These are phyloP conservation scores for Harpagus bidentatus DNA, from an alignment of 2,113 vertebrate genomes.

Conservation along the genomic window DNA sequence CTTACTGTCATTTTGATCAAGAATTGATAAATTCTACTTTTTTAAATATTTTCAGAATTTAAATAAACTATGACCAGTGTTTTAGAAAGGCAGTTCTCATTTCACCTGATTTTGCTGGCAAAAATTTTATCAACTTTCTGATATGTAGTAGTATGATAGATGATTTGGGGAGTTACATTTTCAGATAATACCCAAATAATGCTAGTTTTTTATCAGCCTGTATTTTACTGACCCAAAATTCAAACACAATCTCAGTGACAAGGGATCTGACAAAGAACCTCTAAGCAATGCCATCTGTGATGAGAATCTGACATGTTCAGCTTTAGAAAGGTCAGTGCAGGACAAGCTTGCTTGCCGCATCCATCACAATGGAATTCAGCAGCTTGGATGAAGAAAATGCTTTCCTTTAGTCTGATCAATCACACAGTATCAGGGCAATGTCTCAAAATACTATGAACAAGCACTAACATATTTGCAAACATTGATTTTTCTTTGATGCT, in stretches of 20 bases:
- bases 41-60: background rate
- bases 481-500: background rate
- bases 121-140: background rate
- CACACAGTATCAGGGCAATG: background rate
- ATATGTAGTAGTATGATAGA: background rate
- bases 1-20: background rate
- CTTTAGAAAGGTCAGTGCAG: slow-evolving; percentile 23
- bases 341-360: background rate
- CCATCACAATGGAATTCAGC: background rate
- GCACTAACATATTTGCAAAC: background rate
- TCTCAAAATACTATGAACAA: background rate
- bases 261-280: slow-evolving; percentile 12
- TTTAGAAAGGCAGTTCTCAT: background rate
- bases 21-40: background rate
- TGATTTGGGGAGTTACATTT: background rate
- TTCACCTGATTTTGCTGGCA: background rate
- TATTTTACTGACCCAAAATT: background rate
- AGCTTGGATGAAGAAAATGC: background rate
- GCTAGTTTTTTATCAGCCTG: background rate
- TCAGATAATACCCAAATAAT: background rate
- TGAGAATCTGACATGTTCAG: background rate
- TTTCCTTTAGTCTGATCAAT: background rate
- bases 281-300: slow-evolving; percentile 30
- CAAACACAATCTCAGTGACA: background rate
- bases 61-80: background rate